These are phyloP conservation scores for Sylvicapra grimmia DNA, from an alignment of 2,113 vertebrate species.

Conservation along the genomic window DNA sequence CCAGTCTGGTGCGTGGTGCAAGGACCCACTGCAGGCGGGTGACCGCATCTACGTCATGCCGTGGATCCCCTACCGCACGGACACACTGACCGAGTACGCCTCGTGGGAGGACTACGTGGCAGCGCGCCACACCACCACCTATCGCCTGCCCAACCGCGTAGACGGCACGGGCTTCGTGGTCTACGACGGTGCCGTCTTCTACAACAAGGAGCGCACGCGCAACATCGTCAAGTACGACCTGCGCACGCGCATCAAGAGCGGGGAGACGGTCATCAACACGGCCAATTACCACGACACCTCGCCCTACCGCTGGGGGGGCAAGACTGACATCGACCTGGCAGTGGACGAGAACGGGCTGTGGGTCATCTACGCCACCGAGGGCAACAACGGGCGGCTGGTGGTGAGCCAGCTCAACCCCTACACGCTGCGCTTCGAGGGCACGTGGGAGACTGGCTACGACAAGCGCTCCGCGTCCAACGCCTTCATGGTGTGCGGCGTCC, in stretches of 20 bases:
- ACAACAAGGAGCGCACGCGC: constrained; percentile 96
- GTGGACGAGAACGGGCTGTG: constrained; percentile 95
- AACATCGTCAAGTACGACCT: constrained; percentile 96
- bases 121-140: constrained; percentile 89
- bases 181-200: constrained; percentile 95
- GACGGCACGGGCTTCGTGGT: constrained; percentile 95
- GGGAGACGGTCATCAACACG: constrained; percentile 92
- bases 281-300: constrained; percentile 98
- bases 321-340: constrained; percentile 93
- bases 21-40: constrained; percentile 93
- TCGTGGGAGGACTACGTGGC: constrained; percentile 93
- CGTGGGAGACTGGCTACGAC: constrained; percentile 94
- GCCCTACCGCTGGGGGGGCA: constrained; percentile 95
- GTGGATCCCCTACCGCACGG: constrained; percentile 95
- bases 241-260: constrained; percentile 94
- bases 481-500: constrained; percentile 96
- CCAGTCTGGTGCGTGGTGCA: constrained; percentile 95
- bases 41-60: constrained; percentile 96
- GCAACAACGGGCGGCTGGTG: constrained; percentile 90
- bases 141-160: constrained; percentile 93
- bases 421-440: constrained; percentile 94
- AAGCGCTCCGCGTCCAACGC: constrained; percentile 95
- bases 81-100: constrained; percentile 92
- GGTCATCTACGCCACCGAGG: constrained; percentile 95
- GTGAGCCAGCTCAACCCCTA: constrained; percentile 96